phyloP scores from a whole-genome alignment of 1,140 invertebrate species.

The Micrasema longulum region DNA sequence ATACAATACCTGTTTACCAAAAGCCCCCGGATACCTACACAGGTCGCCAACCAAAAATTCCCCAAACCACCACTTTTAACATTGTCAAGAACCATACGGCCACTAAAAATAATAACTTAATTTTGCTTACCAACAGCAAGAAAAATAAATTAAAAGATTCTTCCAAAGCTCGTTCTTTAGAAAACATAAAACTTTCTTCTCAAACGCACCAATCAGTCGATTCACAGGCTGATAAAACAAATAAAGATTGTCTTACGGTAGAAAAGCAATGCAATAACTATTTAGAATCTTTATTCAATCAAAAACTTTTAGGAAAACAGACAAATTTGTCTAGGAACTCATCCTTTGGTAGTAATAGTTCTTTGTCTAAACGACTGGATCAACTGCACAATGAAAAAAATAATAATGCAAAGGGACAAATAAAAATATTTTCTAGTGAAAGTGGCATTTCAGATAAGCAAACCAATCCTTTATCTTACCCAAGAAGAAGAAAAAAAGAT shows the following conservation, averaged over 20 bases:
- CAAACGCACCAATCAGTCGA: conserved; percentile 19
- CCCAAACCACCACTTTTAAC: conserved; percentile 5
- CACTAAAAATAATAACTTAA: conserved; percentile 42
- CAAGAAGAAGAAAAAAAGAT: conserved; percentile 32
- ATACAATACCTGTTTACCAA: conserved; percentile 34
- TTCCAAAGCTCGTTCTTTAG: conserved; percentile 32
- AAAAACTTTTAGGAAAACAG: conserved; percentile 14
- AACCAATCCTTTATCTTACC: conserved; percentile 7
- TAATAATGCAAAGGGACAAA: not conserved
- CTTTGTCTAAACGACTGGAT: conserved; percentile 8
- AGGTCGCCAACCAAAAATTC: conserved; percentile 22
- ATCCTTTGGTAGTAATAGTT: conserved; percentile 17
- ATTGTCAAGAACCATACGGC: conserved; percentile 3
- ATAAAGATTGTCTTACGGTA: not conserved
- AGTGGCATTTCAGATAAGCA: conserved; percentile 4
- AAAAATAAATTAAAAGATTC: conserved; percentile 29
- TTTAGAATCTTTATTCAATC: not conserved
- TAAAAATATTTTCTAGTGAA: conserved; percentile 21
- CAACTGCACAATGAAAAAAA: conserved; percentile 8
- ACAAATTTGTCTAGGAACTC: not conserved
- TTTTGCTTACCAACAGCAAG: conserved; percentile 36
- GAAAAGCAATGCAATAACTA: not conserved
- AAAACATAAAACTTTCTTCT: conserved; percentile 30
- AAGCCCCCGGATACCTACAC: conserved; percentile 34
- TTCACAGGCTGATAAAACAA: too few species aligned